These are phyloP conservation scores for Xylota sylvarum DNA, from an alignment of 2,888 invertebrate species.

Conservation along the genomic window DNA sequence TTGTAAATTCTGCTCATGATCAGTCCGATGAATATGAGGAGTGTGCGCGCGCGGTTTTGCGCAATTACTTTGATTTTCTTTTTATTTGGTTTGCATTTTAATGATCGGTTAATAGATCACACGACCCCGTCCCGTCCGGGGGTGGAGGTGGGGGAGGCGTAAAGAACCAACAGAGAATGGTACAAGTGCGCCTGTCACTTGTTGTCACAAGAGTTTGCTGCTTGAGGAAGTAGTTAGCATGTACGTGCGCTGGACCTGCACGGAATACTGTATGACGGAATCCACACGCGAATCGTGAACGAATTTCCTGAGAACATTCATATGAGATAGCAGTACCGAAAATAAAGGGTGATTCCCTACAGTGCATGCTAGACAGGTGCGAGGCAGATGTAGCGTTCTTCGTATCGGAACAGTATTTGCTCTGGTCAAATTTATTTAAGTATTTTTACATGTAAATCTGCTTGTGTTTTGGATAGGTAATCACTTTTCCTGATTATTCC, in stretches of 20 bases:
- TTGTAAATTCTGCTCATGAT: slow-evolving; percentile 58
- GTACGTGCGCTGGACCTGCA: slow-evolving; percentile 38
- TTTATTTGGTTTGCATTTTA: slow-evolving; percentile 22
- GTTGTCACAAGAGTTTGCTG: slow-evolving; percentile 57
- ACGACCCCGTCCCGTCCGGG: too few relatives aligned
- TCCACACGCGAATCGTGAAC: neutral
- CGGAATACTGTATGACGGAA: slow-evolving; percentile 51
- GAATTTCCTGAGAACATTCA: slow-evolving; percentile 22
- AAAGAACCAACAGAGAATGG: slow-evolving; percentile 1
- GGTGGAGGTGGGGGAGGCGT: neutral
- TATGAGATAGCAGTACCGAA: slow-evolving; percentile 47
- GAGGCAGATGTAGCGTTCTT: slow-evolving; percentile 40
- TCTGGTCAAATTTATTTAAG: slow-evolving; percentile 20
- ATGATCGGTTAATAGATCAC: slow-evolving; percentile 57
- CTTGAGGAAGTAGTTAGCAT: slow-evolving; percentile 66
- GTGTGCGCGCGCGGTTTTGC: slow-evolving; percentile 60
- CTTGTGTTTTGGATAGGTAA: slow-evolving; percentile 33
- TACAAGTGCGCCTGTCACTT: slow-evolving; percentile 45
- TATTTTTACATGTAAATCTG: slow-evolving; percentile 24
- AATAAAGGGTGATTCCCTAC: slow-evolving; percentile 57
- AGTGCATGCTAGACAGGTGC: slow-evolving; percentile 63
- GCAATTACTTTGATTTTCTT: slow-evolving; percentile 61
- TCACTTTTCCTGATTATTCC: slow-evolving; percentile 49
- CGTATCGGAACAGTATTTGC: neutral
- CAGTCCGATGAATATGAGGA: slow-evolving; percentile 15